Evolutionary conservation across 2,797 vertebrate genomes (phyloP).

Genomic region (Coendou prehensilis): DNA sequence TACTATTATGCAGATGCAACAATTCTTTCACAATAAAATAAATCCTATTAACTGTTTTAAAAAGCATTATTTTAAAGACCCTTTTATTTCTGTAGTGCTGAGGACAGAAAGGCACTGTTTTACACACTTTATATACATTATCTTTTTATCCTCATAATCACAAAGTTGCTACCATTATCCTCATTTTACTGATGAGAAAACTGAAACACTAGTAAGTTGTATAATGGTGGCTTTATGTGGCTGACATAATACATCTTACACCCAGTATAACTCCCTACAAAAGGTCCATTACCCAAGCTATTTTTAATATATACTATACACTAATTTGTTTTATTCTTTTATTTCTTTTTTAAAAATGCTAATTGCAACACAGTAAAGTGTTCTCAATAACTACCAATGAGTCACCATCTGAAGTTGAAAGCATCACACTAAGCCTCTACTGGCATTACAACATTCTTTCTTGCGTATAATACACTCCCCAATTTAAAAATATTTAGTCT

Average conservation of each 20-base stretch:
- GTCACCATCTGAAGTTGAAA: not conserved
- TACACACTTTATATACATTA: not conserved
- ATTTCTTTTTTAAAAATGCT: constrained; percentile 40
- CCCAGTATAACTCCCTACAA: not conserved
- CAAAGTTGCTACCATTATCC: not conserved
- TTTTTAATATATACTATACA: not conserved
- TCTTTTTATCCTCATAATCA: not conserved
- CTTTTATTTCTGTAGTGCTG: not conserved
- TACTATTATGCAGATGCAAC: not conserved
- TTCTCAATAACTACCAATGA: constrained; percentile 6
- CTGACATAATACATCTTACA: not conserved
- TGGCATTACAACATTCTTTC: not conserved
- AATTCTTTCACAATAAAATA: constrained; percentile 44
- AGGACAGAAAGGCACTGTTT: not conserved
- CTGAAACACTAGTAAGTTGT: not conserved
- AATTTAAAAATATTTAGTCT: not conserved
- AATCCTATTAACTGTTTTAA: constrained; percentile 49
- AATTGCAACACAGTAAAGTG: constrained; percentile 25
- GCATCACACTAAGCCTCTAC: not conserved
- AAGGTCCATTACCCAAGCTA: not conserved
- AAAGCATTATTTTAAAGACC: constrained; percentile 46
- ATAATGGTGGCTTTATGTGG: not conserved
- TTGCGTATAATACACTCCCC: not conserved
- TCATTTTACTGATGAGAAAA: constrained; percentile 50
- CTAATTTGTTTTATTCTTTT: not conserved